Evolutionary conservation across 2,113 vertebrate species (phyloP).

Genomic region (Psettodes erumei): DNA sequence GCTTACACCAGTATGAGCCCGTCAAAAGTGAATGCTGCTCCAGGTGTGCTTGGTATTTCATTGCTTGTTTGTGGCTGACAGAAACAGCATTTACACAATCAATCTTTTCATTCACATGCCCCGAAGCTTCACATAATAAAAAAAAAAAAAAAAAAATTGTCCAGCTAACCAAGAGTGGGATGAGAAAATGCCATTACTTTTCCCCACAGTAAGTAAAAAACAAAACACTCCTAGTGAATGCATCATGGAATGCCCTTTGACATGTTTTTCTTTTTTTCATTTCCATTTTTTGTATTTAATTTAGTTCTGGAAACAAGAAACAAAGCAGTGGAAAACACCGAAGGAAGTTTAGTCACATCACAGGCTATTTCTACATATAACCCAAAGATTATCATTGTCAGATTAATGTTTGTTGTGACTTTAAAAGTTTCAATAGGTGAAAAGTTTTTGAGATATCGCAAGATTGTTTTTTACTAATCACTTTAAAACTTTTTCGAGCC

Average conservation of each 20-base stretch:
- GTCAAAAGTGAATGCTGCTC: slow-evolving; percentile 74
- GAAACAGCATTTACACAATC: slow-evolving; percentile 76
- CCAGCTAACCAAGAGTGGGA: slow-evolving; percentile 68
- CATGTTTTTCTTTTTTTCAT: slow-evolving; percentile 45
- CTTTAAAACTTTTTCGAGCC: not conserved
- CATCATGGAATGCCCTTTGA: slow-evolving; percentile 60
- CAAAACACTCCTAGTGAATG: slow-evolving; percentile 56
- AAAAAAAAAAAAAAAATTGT: slow-evolving; percentile 75
- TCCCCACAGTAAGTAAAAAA: slow-evolving; percentile 24
- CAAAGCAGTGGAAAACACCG: slow-evolving; percentile 8
- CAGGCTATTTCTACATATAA: slow-evolving; percentile 14
- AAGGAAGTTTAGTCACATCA: slow-evolving; percentile 6
- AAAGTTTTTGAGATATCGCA: not conserved
- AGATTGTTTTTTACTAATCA: too few species aligned
- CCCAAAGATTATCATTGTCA: not conserved
- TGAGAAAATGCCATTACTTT: slow-evolving; percentile 71
- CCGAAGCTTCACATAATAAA: slow-evolving; percentile 74
- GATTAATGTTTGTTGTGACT: not conserved
- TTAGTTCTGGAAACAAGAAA: slow-evolving; percentile 32
- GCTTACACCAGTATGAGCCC: slow-evolving; percentile 61
- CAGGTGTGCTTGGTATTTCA: slow-evolving; percentile 78
- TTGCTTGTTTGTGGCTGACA: slow-evolving; percentile 80
- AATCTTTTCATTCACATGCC: slow-evolving; percentile 79
- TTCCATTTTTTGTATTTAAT: slow-evolving; percentile 48
- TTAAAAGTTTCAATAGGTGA: not conserved